Conservation (phyloP, 2,888 invertebrate species). For the Bellardia bayeri region DNA sequence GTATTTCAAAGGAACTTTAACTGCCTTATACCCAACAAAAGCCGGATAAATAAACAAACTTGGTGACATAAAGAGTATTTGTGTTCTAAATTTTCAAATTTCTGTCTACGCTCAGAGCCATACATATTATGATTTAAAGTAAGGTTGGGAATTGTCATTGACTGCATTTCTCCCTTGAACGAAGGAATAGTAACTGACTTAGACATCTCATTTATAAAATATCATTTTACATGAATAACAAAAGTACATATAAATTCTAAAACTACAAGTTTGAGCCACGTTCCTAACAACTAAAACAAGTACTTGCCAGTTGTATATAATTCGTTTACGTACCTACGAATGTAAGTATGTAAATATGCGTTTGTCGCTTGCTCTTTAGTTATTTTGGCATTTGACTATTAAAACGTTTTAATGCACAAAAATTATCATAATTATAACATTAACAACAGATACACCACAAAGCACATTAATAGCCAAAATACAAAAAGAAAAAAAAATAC, state of each 20-base stretch:
- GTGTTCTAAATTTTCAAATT: too few relatives aligned
- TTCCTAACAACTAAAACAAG: neutral
- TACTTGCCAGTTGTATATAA: slow-evolving; percentile 1
- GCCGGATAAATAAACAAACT: too few relatives aligned
- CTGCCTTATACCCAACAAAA: too few relatives aligned
- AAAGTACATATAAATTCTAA: neutral
- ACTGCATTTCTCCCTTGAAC: too few relatives aligned
- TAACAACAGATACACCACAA: slow-evolving; percentile 77
- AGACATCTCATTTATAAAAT: too few relatives aligned
- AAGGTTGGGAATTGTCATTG: too few relatives aligned
- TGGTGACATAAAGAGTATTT: too few relatives aligned
- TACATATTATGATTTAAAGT: too few relatives aligned
- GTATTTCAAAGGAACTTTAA: too few relatives aligned
- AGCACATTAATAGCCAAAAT: slow-evolving; percentile 45
- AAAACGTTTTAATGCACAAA: slow-evolving; percentile 71
- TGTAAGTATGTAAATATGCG: slow-evolving; percentile 38
- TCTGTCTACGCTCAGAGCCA: too few relatives aligned
- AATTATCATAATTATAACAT: slow-evolving; percentile 82
- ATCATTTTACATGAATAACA: too few relatives aligned
- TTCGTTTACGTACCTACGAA: slow-evolving; percentile 18
- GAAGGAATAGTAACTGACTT: too few relatives aligned
- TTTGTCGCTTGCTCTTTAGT: slow-evolving; percentile 39
- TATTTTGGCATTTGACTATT: slow-evolving; percentile 68
- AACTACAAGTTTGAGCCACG: slow-evolving; percentile 13
- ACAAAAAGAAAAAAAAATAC: slow-evolving; percentile 1